Conservation (phyloP, 2,797 vertebrate genomes). For the Danio kyathit region DNA sequence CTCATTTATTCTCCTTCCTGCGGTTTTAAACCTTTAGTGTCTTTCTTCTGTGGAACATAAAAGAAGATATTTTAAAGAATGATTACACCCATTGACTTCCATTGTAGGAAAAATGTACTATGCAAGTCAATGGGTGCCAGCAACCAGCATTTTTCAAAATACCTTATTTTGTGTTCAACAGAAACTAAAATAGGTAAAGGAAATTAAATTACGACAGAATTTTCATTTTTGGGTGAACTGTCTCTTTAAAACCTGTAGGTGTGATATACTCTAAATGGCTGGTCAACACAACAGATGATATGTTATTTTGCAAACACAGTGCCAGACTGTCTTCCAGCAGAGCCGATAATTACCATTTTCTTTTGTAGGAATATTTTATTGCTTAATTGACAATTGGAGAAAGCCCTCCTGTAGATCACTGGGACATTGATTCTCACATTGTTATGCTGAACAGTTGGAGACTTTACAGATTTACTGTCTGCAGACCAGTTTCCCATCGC, state of each 20-base stretch:
- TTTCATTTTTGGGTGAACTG: too few species aligned
- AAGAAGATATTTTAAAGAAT: too few species aligned
- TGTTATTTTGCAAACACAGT: conserved; percentile 9
- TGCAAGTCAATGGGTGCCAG: too few species aligned
- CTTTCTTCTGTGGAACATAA: too few species aligned
- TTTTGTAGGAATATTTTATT: conserved; percentile 9
- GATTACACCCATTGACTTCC: too few species aligned
- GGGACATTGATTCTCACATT: conserved; percentile 19
- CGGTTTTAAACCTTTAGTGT: too few species aligned
- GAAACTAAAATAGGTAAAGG: too few species aligned
- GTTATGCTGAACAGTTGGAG: conserved; percentile 32
- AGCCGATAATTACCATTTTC: conserved; percentile 21
- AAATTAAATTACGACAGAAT: too few species aligned
- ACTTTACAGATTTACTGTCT: conserved; percentile 29
- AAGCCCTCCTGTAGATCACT: conserved; percentile 27
- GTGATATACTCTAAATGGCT: background rate
- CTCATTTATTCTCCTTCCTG: too few species aligned
- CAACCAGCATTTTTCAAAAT: too few species aligned
- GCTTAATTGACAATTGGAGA: conserved; percentile 21
- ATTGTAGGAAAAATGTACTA: too few species aligned
- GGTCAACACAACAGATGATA: background rate
- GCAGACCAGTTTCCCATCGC: conserved; percentile 22
- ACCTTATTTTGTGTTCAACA: too few species aligned
- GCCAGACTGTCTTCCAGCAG: conserved; percentile 10
- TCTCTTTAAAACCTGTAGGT: background rate